Conservation (phyloP, 1,140 invertebrate genomes). For the Hyles euphorbiae region DNA sequence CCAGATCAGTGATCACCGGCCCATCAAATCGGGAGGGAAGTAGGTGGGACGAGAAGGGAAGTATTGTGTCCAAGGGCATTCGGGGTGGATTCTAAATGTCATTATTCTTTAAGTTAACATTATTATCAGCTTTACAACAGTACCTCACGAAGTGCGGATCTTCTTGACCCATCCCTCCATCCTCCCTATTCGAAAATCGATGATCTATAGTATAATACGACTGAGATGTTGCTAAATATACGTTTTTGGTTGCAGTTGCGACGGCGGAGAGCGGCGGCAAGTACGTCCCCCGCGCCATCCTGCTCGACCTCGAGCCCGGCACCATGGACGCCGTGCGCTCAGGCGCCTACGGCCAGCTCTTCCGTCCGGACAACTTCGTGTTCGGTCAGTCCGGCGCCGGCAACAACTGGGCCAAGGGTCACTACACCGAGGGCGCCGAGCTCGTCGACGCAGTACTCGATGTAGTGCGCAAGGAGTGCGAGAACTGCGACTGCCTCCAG, state of each 20-base stretch:
- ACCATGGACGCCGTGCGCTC: constrained; percentile 92
- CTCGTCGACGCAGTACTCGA: constrained; percentile 88
- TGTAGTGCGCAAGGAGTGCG: constrained; percentile 88
- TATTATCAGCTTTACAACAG: too few species aligned
- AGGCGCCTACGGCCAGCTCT: constrained; percentile 82
- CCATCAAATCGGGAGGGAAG: too few species aligned
- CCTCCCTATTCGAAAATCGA: too few species aligned
- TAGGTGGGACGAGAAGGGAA: too few species aligned
- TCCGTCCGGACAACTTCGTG: constrained; percentile 82
- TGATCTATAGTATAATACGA: too few species aligned
- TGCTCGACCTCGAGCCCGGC: constrained; percentile 89
- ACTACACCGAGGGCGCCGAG: constrained; percentile 92
- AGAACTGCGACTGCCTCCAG: constrained; percentile 84
- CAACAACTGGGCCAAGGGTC: constrained; percentile 89
- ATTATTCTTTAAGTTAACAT: too few species aligned
- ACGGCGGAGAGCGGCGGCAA: constrained; percentile 58
- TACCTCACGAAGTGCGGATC: too few species aligned
- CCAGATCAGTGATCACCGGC: too few species aligned
- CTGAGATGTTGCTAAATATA: too few species aligned
- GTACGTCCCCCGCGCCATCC: constrained; percentile 85
- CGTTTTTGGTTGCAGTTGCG: constrained; percentile 40
- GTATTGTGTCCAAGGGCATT: too few species aligned
- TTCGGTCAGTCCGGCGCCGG: constrained; percentile 76
- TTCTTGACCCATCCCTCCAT: too few species aligned
- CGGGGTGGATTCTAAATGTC: too few species aligned